phyloP scores from a whole-genome alignment of 2,113 vertebrate genomes.

The Probosciger aterrimus region DNA sequence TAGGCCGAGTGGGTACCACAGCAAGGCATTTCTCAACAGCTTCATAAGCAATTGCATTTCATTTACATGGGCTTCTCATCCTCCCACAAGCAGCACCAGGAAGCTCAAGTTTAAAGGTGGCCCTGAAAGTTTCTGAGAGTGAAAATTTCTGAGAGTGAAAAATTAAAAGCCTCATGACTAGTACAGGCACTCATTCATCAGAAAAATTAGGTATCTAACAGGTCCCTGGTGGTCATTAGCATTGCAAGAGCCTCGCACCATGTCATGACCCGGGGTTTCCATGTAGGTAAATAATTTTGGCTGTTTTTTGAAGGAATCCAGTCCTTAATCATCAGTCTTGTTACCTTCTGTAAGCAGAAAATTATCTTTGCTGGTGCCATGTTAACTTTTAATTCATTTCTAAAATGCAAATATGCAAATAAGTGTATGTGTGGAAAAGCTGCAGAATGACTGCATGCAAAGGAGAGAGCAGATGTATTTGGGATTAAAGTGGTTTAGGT shows the following conservation, averaged over 20 bases:
- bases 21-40: not conserved
- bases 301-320: not conserved
- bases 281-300: not conserved
- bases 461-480: not conserved
- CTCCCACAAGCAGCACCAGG: not conserved
- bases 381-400: not conserved
- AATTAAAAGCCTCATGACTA: not conserved
- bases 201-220: not conserved
- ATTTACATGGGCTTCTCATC: not conserved
- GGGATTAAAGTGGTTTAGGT: not conserved
- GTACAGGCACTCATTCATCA: not conserved
- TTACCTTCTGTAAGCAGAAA: not conserved
- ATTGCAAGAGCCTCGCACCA: not conserved
- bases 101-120: not conserved
- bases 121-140: not conserved
- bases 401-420: not conserved
- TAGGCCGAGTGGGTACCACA: rapidly evolving
- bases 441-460: not conserved
- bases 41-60: not conserved
- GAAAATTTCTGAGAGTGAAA: not conserved
- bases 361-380: not conserved
- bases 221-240: not conserved
- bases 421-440: not conserved
- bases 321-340: not conserved
- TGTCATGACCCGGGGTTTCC: not conserved